Evolutionary conservation across 2,888 invertebrate species (phyloP).

Genomic region (Unio delphinus): DNA sequence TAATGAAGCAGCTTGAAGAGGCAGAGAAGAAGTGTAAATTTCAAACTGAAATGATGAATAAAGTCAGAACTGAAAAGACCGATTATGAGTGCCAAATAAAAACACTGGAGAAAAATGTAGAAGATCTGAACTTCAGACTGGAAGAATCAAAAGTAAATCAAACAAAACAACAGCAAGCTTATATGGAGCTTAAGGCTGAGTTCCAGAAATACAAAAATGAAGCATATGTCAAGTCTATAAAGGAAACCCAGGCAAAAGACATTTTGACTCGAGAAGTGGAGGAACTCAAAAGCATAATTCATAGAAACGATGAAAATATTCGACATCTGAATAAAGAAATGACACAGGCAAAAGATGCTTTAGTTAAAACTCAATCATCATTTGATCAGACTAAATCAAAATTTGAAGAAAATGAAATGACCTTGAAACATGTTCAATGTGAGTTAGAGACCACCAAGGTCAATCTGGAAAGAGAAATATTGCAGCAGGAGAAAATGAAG

Average conservation of each 20-base stretch:
- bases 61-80: conserved; percentile 12
- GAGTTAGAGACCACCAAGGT: conserved; percentile 1
- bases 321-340: conserved; percentile 4
- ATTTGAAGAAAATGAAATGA: not conserved
- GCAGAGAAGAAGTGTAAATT: conserved; percentile 12
- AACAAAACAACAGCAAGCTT: conserved; percentile 12
- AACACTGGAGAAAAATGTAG: conserved; percentile 11
- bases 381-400: no score
- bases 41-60: conserved; percentile 10
- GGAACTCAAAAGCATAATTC: conserved; percentile 16
- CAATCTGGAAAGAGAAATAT: not conserved
- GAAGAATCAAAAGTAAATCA: conserved; percentile 13
- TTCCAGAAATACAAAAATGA: conserved; percentile 24
- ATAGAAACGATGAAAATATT: not conserved
- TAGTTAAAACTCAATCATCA: no score
- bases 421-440: not conserved
- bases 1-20: conserved; percentile 17
- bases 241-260: conserved; percentile 24
- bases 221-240: conserved; percentile 20
- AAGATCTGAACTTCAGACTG: conserved; percentile 16
- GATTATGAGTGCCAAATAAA: conserved; percentile 8
- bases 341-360: not conserved
- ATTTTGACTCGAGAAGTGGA: conserved; percentile 24
- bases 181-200: conserved; percentile 14
- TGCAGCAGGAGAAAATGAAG: conserved; percentile 9